These are phyloP conservation scores for Triplophysa tibetana DNA, from an alignment of 2,113 vertebrate species.

Conservation along the genomic window DNA sequence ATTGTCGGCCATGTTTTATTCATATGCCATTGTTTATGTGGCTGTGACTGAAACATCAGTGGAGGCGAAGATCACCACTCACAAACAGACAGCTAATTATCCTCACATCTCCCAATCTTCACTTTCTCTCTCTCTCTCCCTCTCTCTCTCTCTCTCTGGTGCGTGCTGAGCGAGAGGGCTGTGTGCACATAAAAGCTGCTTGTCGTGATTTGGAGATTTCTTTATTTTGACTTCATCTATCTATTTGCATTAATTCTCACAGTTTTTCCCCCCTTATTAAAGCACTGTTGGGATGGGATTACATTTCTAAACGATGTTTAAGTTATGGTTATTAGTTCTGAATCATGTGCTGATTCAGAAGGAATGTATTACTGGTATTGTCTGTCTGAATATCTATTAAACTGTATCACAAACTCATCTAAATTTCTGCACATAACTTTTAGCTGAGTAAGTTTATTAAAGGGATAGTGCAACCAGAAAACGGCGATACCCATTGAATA, in stretches of 20 bases:
- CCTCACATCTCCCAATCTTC: slow-evolving; percentile 29
- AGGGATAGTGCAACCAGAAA: too few relatives aligned
- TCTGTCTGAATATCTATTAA: not conserved
- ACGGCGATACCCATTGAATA: too few relatives aligned
- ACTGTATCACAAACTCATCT: not conserved
- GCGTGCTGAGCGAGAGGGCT: slow-evolving; percentile 7
- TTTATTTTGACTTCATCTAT: not conserved
- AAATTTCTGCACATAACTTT: not conserved
- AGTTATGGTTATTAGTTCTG: too few relatives aligned
- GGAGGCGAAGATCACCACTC: slow-evolving; percentile 33
- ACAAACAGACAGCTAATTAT: slow-evolving; percentile 52
- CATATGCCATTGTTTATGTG: slow-evolving; percentile 51
- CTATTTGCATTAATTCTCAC: not conserved
- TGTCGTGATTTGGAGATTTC: slow-evolving; percentile 17
- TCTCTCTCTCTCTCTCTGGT: slow-evolving; percentile 6
- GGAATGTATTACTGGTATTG: not conserved
- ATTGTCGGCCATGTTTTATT: slow-evolving; percentile 56
- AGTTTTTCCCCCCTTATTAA: not conserved
- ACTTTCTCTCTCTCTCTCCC: not conserved
- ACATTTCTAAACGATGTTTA: too few relatives aligned
- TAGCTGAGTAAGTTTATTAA: not conserved
- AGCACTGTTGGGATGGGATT: not conserved
- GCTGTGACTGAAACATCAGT: slow-evolving; percentile 41
- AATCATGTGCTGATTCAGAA: not conserved
- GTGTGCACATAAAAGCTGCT: not conserved